Base-by-base conservation (phyloP, 2,888 invertebrate species). In the Eupithecia subfuscata region DNA sequence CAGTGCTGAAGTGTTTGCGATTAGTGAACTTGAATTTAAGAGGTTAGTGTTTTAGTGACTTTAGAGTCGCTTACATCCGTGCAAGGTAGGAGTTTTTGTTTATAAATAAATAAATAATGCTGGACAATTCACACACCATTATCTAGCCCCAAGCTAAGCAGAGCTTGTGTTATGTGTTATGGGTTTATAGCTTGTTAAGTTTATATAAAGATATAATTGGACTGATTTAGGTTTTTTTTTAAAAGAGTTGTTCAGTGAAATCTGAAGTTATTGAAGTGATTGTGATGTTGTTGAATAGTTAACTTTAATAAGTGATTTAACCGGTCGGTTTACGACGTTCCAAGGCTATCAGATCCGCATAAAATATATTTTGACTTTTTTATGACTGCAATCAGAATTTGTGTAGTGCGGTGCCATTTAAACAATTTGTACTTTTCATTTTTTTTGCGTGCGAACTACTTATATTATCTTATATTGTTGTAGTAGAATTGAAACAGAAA, bases 21-120 rank as follows among this genome's bases (percentile, higher is more conserved):
- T 48, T 48, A 18, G 80, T 88, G 84, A 87, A 85, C 83, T 85
- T 84, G 80, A 89, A 86, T 82, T 80, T 87, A 79, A 85, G 85
- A 90, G 91, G 91, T 91, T 85, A 88, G 52, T 56, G 48, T 16
- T 16, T 48, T 48, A 22, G 52, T 7, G 52, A 52, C n/a, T n/a
- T 22, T 11, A 11, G 25, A 5, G 30, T 30, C 63, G 64, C 34
- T 67, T 40, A 67, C 67, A 67, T n/a, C 14, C 22, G 18, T 18
- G 64, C 18, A 34, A 30, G 64, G 30, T 64, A 64, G 34, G 34
- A 34, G 64, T 22, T 45, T 45, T n/a, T n/a, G n/a, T n/a, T n/a
- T n/a, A n/a, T n/a, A n/a, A n/a, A n/a, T n/a, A n/a, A n/a, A n/a
- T n/a, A n/a, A n/a, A n/a, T n/a, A n/a, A n/a, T n/a, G n/a, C n/a